Conservation (phyloP, 2,113 vertebrate species). For the Zingel zingel region DNA sequence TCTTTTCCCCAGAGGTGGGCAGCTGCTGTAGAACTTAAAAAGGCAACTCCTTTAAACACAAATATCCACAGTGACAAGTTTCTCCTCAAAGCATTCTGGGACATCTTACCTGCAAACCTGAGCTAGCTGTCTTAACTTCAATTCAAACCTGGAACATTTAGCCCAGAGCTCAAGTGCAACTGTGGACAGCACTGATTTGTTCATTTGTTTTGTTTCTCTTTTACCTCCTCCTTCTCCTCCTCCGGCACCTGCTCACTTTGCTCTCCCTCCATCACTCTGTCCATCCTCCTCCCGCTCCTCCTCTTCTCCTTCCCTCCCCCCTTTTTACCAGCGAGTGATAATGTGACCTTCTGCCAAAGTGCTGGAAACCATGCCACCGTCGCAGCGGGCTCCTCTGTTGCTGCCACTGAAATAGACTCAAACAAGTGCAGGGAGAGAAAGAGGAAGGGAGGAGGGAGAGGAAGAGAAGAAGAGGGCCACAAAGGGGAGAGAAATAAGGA, state of each 20-base stretch:
- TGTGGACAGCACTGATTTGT: constrained; percentile 28
- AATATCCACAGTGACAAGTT: constrained; percentile 14
- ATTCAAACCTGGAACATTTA: constrained; percentile 32
- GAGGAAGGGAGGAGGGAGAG: constrained; percentile 39
- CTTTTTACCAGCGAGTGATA: constrained; percentile 66
- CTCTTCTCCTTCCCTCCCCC: constrained; percentile 21
- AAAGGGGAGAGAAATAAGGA: constrained; percentile 30
- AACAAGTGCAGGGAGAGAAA: constrained; percentile 80
- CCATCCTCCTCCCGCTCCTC: constrained; percentile 52
- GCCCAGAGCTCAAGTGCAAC: constrained; percentile 1
- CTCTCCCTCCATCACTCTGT: constrained; percentile 57
- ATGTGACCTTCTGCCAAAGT: constrained; percentile 88
- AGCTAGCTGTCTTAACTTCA: constrained; percentile 42
- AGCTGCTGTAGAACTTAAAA: constrained; percentile 39
- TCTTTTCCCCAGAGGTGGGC: constrained; percentile 29
- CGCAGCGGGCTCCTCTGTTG: constrained; percentile 81
- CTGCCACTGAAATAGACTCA: constrained; percentile 86
- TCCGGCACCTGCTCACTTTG: constrained; percentile 61
- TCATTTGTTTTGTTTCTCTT: constrained; percentile 26
- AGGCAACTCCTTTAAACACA: constrained; percentile 14
- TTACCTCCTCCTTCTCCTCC: constrained; percentile 33
- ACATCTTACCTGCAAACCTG: constrained; percentile 39
- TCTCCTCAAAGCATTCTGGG: constrained; percentile 26
- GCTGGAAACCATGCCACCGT: constrained; percentile 84
- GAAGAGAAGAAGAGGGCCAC: constrained; percentile 49